These are phyloP conservation scores for Drosophila gunungcola DNA, from an alignment of 1,140 invertebrate genomes.

Conservation along the genomic window DNA sequence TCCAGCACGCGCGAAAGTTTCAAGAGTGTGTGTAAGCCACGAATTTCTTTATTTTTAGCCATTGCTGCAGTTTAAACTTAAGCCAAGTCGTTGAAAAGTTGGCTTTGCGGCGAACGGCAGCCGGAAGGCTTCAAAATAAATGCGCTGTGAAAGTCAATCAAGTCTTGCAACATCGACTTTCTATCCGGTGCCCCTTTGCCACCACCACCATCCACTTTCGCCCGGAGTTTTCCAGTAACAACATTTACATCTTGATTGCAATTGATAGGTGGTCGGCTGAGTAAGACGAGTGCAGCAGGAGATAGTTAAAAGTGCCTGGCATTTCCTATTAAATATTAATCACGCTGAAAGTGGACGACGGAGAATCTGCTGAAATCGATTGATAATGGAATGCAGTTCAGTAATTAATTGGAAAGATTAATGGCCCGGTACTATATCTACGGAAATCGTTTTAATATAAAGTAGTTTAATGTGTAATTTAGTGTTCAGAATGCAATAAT, in stretches of 20 bases:
- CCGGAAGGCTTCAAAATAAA: constrained; percentile 62
- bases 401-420: constrained; percentile 23
- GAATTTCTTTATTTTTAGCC: constrained; percentile 52
- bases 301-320: constrained; percentile 35
- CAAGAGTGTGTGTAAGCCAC: constrained; percentile 20
- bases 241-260: constrained; percentile 61
- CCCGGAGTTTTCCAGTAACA: constrained; percentile 19
- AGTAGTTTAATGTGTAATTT: too few relatives aligned
- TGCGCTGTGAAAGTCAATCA: constrained; percentile 81
- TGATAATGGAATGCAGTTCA: constrained; percentile 11
- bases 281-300: constrained; percentile 6
- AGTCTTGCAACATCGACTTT: constrained; percentile 71
- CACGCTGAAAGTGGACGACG: constrained; percentile 17
- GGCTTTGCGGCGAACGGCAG: constrained; percentile 53
- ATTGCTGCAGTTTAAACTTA: constrained; percentile 70
- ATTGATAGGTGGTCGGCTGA: constrained; percentile 52
- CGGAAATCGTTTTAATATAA: background rate
- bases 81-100: constrained; percentile 79
- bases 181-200: constrained; percentile 12
- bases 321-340: constrained; percentile 51
- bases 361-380: constrained; percentile 8
- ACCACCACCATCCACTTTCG: constrained; percentile 13
- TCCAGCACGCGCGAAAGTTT: constrained; percentile 19
- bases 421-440: background rate
- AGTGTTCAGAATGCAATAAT: too few relatives aligned